A percentile compares a stretch with the other conserved stretches of the same genome.
Conservation (phyloP, 2,113 vertebrate genomes). For the Sinocyclocheilus rhinocerous region DNA sequence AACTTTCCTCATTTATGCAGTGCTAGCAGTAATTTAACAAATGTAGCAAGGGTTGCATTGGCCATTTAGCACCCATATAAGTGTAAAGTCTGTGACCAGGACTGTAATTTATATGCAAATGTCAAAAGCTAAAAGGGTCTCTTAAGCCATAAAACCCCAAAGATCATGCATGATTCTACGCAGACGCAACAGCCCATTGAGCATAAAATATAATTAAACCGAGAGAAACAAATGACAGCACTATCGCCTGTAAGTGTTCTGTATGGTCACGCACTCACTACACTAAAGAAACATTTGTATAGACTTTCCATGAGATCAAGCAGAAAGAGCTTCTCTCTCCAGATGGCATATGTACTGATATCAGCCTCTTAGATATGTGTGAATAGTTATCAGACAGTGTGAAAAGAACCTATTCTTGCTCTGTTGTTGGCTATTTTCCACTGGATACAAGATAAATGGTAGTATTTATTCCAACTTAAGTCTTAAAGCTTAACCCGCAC, state of each 20-base stretch:
- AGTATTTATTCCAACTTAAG: neutral
- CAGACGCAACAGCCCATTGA: no score
- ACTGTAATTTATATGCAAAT: no score
- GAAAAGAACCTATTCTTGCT: slow-evolving; percentile 24
- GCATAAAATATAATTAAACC: slow-evolving; percentile 23
- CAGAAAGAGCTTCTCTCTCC: neutral
- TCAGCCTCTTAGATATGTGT: slow-evolving; percentile 10
- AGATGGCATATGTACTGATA: slow-evolving; percentile 1
- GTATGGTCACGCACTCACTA: neutral
- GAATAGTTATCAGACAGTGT: slow-evolving; percentile 34
- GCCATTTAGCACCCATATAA: no score
- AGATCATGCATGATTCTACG: no score
- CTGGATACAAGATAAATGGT: neutral
- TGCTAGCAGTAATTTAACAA: no score
- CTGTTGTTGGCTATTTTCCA: slow-evolving; percentile 6
- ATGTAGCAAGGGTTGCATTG: no score
- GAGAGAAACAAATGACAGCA: slow-evolving; percentile 38
- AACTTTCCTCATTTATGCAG: no score
- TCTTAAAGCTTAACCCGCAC: neutral
- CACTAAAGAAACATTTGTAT: slow-evolving; percentile 38
- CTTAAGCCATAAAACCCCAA: no score
- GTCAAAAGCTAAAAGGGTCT: no score
- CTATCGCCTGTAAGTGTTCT: slow-evolving; percentile 25
- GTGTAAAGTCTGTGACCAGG: no score
- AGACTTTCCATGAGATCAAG: slow-evolving; percentile 15